A percentile compares a stretch with the other conserved stretches of the same genome.
Evolutionary conservation across 2,888 invertebrate genomes (phyloP).

Genomic region (Hedychridium roseum): DNA sequence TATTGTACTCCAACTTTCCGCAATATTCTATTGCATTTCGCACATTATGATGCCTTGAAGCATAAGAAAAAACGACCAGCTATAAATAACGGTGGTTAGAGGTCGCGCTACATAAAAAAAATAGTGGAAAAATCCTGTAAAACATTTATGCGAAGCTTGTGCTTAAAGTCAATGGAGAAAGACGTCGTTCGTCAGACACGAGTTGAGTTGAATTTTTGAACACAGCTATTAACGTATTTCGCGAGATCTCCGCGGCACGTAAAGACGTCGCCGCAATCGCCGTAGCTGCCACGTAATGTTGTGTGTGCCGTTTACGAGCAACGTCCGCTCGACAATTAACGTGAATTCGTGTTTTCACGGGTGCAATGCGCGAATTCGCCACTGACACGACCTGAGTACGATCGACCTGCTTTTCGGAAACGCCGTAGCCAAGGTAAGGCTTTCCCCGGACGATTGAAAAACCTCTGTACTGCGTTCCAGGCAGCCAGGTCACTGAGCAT

Average conservation of each 20-base stretch:
- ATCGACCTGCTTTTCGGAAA: slow-evolving; percentile 26
- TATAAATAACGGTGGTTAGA: no score
- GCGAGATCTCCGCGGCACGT: slow-evolving; percentile 7
- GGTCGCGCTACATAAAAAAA: no score
- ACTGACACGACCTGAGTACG: slow-evolving; percentile 41
- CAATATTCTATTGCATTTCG: no score
- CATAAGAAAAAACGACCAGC: no score
- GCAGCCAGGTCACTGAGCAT: slow-evolving; percentile 1
- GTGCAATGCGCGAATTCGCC: slow-evolving; percentile 48
- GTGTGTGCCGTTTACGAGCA: slow-evolving; percentile 55
- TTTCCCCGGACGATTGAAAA: neutral
- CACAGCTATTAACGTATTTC: no score
- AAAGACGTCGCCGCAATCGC: slow-evolving; percentile 43
- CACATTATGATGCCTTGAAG: no score
- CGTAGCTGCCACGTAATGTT: slow-evolving; percentile 60
- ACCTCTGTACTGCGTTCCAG: neutral
- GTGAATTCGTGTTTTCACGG: slow-evolving; percentile 40
- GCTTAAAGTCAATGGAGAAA: no score
- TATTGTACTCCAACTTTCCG: no score
- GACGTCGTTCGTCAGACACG: no score
- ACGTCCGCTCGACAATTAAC: slow-evolving; percentile 42
- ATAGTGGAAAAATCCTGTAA: no score
- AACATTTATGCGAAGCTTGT: no score
- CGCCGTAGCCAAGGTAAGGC: slow-evolving; percentile 35
- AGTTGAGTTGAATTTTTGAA: no score